These are phyloP conservation scores for Geodia barretti DNA, from an alignment of 37 sponge, comb jelly and placozoan species.

Conservation along the genomic window DNA sequence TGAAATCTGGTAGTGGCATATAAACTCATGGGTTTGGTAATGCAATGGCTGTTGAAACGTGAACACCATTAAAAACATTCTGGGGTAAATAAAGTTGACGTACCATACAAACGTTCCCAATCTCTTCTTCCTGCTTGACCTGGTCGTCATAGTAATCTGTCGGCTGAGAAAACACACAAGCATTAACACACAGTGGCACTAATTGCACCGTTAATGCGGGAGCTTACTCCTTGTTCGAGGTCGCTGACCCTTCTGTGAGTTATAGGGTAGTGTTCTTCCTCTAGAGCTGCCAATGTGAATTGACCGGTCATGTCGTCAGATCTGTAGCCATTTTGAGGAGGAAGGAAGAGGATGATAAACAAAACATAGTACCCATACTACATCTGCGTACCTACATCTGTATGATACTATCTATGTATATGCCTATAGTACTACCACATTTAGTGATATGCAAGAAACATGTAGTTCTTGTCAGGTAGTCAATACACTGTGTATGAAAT, in stretches of 20 bases:
- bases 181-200: background rate
- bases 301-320: slow-evolving; percentile 56
- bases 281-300: slow-evolving; percentile 18
- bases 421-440: too few species aligned
- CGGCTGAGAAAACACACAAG: slow-evolving; percentile 29
- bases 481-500: too few species aligned
- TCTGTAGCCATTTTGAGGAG: background rate
- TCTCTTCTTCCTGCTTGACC: slow-evolving; percentile 42
- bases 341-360: background rate
- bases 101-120: slow-evolving; percentile 31
- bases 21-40: too few species aligned
- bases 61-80: too few species aligned
- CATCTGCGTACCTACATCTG: background rate
- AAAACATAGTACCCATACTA: background rate
- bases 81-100: too few species aligned
- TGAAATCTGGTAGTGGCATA: too few species aligned
- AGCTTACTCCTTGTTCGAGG: background rate
- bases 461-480: too few species aligned
- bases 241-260: slow-evolving; percentile 18
- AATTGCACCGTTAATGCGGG: too few species aligned
- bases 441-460: too few species aligned
- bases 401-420: too few species aligned
- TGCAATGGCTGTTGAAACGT: too few species aligned
- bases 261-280: background rate
- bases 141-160: slow-evolving; percentile 66